Evolutionary conservation across 1,140 invertebrate genomes (phyloP).

Genomic region (Orchestia grillus): DNA sequence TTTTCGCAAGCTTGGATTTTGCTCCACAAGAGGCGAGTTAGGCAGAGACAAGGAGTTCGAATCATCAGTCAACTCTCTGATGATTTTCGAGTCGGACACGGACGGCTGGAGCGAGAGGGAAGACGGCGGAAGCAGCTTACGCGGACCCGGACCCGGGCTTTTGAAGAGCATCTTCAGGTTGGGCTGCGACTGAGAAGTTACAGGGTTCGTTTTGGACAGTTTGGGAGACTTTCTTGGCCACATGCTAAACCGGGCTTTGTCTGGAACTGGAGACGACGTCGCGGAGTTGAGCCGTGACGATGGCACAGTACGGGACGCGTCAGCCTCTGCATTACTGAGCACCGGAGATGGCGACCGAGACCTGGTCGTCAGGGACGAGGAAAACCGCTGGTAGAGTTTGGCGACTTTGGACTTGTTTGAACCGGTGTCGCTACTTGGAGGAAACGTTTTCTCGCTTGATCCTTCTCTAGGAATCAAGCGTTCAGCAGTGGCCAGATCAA

Average conservation of each 20-base stretch:
- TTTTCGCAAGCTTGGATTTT: not conserved
- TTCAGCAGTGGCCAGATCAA: not conserved
- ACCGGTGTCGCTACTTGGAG: not conserved
- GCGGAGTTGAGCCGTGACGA: not conserved
- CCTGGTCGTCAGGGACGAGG: not conserved
- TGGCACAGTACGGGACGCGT: not conserved
- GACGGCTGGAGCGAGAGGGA: not conserved
- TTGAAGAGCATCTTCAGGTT: slow-evolving; percentile 12
- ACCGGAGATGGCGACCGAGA: slow-evolving; percentile 25
- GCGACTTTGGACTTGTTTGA: not conserved
- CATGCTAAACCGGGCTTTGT: not conserved
- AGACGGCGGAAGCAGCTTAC: not conserved
- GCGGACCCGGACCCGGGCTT: not conserved
- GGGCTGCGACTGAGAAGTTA: slow-evolving; percentile 4
- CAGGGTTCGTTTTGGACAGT: not conserved
- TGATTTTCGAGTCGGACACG: not conserved
- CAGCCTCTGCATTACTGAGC: not conserved
- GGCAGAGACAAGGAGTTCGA: not conserved
- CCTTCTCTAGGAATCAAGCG: not conserved
- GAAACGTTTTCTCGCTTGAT: not conserved
- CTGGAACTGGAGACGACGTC: not conserved
- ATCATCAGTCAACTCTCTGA: not conserved
- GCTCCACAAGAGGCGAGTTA: not conserved
- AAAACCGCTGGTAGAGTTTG: not conserved
- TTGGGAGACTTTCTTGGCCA: not conserved